These are phyloP conservation scores for Hepsetus odoe DNA, from an alignment of 2,113 vertebrate species.

Conservation along the genomic window DNA sequence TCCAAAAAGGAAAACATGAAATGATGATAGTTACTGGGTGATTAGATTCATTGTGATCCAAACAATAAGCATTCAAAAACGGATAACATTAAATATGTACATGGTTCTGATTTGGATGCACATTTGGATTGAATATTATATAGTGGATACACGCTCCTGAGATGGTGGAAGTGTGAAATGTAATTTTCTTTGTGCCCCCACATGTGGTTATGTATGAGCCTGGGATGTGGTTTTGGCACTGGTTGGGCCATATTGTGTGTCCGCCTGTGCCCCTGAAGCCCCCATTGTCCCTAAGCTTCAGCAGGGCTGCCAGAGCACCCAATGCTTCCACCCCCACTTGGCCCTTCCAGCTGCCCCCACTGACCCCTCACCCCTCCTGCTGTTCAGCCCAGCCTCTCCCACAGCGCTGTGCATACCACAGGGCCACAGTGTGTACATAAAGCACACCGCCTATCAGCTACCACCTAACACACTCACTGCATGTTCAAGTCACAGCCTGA, in stretches of 20 bases:
- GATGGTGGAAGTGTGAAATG: conserved; percentile 10
- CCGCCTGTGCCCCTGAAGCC: conserved; percentile 68
- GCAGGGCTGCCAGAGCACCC: conserved; percentile 70
- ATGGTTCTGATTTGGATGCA: too few species aligned
- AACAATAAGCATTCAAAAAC: too few species aligned
- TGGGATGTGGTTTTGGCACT: conserved; percentile 67
- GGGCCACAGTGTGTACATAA: conserved; percentile 10
- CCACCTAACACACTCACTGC: background rate
- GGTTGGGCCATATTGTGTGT: conserved; percentile 73
- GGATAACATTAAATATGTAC: too few species aligned
- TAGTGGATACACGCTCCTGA: conserved; percentile 30
- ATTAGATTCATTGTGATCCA: too few species aligned
- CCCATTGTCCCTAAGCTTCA: conserved; percentile 75
- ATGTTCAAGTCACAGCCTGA: background rate
- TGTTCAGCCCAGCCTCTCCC: conserved; percentile 39
- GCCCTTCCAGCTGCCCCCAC: conserved; percentile 73
- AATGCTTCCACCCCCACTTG: conserved; percentile 68
- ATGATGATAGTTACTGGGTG: too few species aligned
- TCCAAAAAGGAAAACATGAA: too few species aligned
- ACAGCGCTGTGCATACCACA: conserved; percentile 31
- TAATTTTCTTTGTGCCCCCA: conserved; percentile 16
- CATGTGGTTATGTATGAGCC: conserved; percentile 32
- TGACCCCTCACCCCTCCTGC: conserved; percentile 78
- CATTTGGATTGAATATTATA: background rate
- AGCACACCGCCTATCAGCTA: background rate